Evolutionary conservation across 2,113 vertebrate genomes (phyloP).

Genomic region (Cavia porcellus): DNA sequence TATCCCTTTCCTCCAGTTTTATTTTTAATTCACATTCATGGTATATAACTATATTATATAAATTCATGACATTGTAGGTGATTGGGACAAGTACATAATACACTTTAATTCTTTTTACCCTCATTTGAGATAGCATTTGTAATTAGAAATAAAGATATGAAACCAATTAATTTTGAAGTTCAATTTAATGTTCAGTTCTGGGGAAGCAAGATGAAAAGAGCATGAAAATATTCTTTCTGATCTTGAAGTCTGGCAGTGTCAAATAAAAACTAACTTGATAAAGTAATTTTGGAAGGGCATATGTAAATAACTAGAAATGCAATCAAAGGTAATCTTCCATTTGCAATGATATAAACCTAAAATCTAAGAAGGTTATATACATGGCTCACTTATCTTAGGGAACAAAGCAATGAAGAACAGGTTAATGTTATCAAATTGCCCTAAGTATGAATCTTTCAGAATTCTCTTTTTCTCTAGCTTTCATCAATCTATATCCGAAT

Average conservation of each 20-base stretch:
- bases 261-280: not conserved
- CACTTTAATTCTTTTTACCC: not conserved
- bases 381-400: not conserved
- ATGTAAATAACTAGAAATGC: not conserved
- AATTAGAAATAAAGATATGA: conserved; percentile 10
- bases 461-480: not conserved
- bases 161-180: conserved; percentile 16
- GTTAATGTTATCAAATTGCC: not conserved
- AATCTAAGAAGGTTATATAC: not conserved
- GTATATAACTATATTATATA: not conserved
- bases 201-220: not conserved
- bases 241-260: not conserved
- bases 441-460: not conserved
- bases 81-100: not conserved
- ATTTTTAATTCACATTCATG: not conserved
- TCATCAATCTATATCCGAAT: not conserved
- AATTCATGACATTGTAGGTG: not conserved
- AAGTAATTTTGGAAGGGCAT: not conserved
- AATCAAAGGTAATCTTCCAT: not conserved
- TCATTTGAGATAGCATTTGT: not conserved
- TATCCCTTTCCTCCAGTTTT: not conserved
- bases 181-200: not conserved
- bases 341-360: not conserved
- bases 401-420: not conserved
- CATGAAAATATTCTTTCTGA: not conserved